Evolutionary conservation across 2,113 vertebrate species (phyloP).

Genomic region (Campylomormyrus tamandua): DNA sequence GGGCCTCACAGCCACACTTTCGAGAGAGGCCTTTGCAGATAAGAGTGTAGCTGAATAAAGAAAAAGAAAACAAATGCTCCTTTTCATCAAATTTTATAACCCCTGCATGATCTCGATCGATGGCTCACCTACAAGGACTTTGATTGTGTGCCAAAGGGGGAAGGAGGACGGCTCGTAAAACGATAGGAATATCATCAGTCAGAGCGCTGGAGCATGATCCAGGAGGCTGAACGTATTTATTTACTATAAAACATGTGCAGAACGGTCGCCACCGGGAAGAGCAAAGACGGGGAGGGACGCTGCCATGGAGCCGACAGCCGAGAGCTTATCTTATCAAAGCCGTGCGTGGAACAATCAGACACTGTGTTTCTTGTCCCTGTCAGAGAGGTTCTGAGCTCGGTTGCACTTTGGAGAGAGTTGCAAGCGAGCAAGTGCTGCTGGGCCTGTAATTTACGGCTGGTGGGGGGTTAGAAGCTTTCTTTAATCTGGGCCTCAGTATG

Average conservation of each 20-base stretch:
- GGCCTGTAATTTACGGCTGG: conserved; percentile 5
- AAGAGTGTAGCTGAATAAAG: conserved; percentile 12
- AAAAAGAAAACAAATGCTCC: conserved; percentile 2
- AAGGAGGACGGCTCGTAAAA: neutral
- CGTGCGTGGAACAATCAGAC: conserved; percentile 3
- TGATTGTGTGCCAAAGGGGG: conserved; percentile 10
- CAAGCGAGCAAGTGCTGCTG: neutral
- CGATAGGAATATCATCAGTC: conserved; percentile 2
- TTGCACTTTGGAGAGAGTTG: neutral
- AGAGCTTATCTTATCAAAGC: conserved; percentile 10
- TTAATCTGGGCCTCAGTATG: neutral
- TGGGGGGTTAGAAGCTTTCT: neutral
- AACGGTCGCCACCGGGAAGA: neutral
- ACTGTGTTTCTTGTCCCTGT: neutral
- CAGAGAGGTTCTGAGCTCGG: neutral
- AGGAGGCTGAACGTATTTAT: neutral
- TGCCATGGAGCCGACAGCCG: neutral
- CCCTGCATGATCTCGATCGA: conserved; percentile 14
- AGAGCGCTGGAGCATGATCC: neutral
- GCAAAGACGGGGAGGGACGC: neutral
- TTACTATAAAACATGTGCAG: neutral
- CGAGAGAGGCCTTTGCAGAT: neutral
- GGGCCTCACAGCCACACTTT: neutral
- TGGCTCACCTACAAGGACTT: conserved; percentile 10
- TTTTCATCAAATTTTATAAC: conserved; percentile 18